Percentiles rank a stretch among this genome's conserved stretches.
Evolutionary conservation across 2,888 invertebrate species (phyloP).

Genomic region (Leptopilina drosophilae): DNA sequence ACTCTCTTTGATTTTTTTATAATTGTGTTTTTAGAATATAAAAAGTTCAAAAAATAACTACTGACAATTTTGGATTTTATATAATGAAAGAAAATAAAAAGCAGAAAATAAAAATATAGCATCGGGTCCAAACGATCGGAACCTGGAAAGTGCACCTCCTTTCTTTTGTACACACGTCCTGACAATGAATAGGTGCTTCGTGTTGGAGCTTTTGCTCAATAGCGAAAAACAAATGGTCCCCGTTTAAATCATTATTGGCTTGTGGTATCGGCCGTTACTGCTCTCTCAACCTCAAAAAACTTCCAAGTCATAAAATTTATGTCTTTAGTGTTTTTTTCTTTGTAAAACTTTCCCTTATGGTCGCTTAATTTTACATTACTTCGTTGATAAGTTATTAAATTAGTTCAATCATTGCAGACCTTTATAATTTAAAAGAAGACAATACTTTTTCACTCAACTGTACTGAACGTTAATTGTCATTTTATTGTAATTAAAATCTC

Average conservation of each 20-base stretch:
- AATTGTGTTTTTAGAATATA: not conserved
- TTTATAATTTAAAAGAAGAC: not conserved
- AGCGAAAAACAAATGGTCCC: constrained; percentile 58
- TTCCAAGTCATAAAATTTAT: constrained; percentile 36
- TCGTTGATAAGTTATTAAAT: not conserved
- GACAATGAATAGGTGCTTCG: constrained; percentile 58
- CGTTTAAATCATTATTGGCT: constrained; percentile 58
- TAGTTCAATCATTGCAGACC: not conserved
- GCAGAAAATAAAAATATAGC: not conserved
- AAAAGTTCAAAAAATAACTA: not conserved
- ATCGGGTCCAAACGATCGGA: constrained; percentile 4
- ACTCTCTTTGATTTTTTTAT: too few relatives aligned
- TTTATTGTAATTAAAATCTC: too few relatives aligned
- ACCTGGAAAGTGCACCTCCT: constrained; percentile 54
- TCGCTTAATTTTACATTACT: not conserved
- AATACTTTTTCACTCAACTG: not conserved
- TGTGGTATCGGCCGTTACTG: constrained; percentile 35
- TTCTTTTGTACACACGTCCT: constrained; percentile 50
- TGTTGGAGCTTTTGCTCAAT: constrained; percentile 55
- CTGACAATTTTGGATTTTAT: constrained; percentile 52
- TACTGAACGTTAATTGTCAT: too few relatives aligned
- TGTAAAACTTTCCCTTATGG: not conserved
- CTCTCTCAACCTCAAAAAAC: constrained; percentile 19
- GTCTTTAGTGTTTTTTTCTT: not conserved
- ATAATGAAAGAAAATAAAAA: not conserved